Percentiles rank a stretch among this genome's conserved stretches.
Conservation (phyloP, 2,113 vertebrate species). For the Pituophis catenifer region DNA sequence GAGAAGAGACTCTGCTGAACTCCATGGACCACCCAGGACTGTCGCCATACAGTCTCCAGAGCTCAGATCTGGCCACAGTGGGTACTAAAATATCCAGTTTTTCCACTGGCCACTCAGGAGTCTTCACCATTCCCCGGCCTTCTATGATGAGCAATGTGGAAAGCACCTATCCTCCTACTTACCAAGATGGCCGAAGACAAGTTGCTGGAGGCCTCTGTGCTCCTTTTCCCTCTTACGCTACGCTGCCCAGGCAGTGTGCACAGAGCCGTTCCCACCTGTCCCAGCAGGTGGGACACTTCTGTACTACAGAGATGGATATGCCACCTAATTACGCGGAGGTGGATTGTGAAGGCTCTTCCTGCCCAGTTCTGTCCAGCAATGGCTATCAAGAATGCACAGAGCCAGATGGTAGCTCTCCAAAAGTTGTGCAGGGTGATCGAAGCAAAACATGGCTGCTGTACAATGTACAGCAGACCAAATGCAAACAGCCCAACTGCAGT, state of each 20-base stretch:
- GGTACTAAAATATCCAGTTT: conserved; percentile 44
- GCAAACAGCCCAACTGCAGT: conserved; percentile 87
- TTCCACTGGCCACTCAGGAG: conserved; percentile 76
- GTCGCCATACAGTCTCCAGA: conserved; percentile 33
- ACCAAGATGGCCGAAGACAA: conserved; percentile 82
- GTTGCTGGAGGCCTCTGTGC: conserved; percentile 79
- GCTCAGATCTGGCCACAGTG: background rate
- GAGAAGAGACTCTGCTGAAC: conserved; percentile 56
- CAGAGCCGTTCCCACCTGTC: conserved; percentile 67
- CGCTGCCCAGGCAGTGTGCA: conserved; percentile 83
- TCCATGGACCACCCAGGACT: conserved; percentile 60
- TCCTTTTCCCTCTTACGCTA: conserved; percentile 83
- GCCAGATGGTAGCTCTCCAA: conserved; percentile 51
- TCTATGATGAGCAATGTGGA: conserved; percentile 63
- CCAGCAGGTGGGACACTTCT: conserved; percentile 58
- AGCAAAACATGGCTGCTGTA: background rate
- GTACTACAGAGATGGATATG: conserved; percentile 63
- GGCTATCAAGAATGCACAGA: conserved; percentile 74
- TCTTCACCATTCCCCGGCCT: conserved; percentile 84
- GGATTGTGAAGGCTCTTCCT: conserved; percentile 32
- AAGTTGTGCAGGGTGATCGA: background rate
- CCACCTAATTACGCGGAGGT: conserved; percentile 51
- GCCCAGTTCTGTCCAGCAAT: conserved; percentile 55
- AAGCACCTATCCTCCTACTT: conserved; percentile 63
- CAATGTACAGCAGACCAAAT: conserved; percentile 80